Evolutionary conservation across 2,888 invertebrate species (phyloP).

Genomic region (Synanthedon formicaeformis): DNA sequence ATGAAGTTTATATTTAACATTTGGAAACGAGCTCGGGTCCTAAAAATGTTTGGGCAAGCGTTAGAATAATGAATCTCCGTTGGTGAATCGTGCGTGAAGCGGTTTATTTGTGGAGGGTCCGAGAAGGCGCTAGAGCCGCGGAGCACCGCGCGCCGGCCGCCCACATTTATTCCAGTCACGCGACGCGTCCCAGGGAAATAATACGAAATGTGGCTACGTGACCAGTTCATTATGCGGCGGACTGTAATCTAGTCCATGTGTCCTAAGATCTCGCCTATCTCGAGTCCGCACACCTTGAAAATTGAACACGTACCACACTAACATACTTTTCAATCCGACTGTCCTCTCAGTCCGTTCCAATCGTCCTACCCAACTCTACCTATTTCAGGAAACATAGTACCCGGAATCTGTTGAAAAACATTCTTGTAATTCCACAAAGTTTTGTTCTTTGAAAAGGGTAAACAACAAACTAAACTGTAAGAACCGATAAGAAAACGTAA

Average conservation of each 20-base stretch:
- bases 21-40: background rate
- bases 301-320: too few relatives aligned
- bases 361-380: too few relatives aligned
- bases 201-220: constrained; percentile 71
- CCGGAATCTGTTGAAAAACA: too few relatives aligned
- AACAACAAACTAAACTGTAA: background rate
- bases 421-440: too few relatives aligned
- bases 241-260: constrained; percentile 16
- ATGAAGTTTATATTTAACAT: background rate
- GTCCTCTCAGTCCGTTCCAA: too few relatives aligned
- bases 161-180: constrained; percentile 66
- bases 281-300: too few relatives aligned
- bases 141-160: constrained; percentile 33
- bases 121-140: constrained; percentile 40
- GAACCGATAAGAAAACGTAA: too few relatives aligned
- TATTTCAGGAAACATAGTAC: too few relatives aligned
- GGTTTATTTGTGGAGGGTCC: constrained; percentile 68
- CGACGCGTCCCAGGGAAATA: constrained; percentile 68
- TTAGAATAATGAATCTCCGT: constrained; percentile 67
- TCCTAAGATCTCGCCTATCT: constrained; percentile 23
- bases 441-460: background rate
- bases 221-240: constrained; percentile 67
- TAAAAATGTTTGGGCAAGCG: constrained; percentile 29
- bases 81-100: constrained; percentile 66
- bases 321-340: too few relatives aligned